Percentiles rank a stretch among this genome's conserved stretches.
Evolutionary conservation across 2,888 invertebrate genomes (phyloP).

Genomic region (Eumacrocentrus americanus): DNA sequence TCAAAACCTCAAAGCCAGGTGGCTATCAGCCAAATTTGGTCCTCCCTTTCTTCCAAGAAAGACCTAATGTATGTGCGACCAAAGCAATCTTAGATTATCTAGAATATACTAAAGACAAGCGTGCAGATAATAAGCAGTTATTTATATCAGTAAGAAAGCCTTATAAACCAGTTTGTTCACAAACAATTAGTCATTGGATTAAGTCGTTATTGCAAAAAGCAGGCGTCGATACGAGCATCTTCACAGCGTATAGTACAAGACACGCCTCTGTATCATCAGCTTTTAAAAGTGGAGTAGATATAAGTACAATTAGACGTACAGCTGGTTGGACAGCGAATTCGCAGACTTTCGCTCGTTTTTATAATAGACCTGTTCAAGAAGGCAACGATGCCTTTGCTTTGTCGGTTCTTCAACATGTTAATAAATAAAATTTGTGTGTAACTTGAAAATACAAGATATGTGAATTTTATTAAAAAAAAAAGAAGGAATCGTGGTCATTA

Average conservation of each 20-base stretch:
- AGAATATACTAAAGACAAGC: slow-evolving; percentile 10
- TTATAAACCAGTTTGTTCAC: slow-evolving; percentile 11
- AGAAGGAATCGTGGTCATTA: too few relatives aligned
- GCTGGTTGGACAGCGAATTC: slow-evolving; percentile 24
- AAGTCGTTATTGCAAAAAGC: slow-evolving; percentile 9
- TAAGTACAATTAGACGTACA: slow-evolving; percentile 18
- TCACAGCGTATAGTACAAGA: slow-evolving; percentile 22
- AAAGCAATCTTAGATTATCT: slow-evolving; percentile 20
- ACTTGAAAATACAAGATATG: too few relatives aligned
- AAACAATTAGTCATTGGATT: slow-evolving; percentile 26
- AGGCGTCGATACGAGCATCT: slow-evolving; percentile 5
- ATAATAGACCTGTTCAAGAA: slow-evolving; percentile 21
- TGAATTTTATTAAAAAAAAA: too few relatives aligned
- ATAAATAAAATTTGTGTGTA: too few relatives aligned
- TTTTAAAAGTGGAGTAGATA: slow-evolving; percentile 19
- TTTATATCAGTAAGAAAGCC: slow-evolving; percentile 24
- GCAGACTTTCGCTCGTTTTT: slow-evolving; percentile 21
- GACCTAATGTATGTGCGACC: slow-evolving; percentile 21
- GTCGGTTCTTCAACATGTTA: too few relatives aligned
- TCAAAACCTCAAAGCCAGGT: slow-evolving; percentile 26
- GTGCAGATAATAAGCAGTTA: slow-evolving; percentile 9
- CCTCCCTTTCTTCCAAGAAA: slow-evolving; percentile 8
- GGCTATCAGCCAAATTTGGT: slow-evolving; percentile 18
- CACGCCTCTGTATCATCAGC: slow-evolving; percentile 21
- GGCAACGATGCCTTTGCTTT: too few relatives aligned